phyloP scores from a whole-genome alignment of 2,888 invertebrate genomes.

The Drosophila algonquin region DNA sequence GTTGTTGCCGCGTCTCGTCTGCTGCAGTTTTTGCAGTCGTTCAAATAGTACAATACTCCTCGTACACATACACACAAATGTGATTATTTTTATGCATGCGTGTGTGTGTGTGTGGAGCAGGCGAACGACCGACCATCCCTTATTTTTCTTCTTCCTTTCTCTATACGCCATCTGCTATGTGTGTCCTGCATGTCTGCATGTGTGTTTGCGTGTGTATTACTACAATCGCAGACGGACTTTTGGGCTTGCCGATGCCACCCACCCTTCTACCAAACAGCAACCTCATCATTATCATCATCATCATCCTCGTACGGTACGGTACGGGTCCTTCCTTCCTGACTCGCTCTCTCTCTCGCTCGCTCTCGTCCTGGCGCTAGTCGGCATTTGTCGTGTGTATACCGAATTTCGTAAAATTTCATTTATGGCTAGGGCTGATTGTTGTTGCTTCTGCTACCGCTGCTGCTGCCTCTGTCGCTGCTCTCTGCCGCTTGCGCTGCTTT shows the following conservation, averaged over 20 bases:
- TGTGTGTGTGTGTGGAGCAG: slow-evolving; percentile 40
- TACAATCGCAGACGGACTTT: slow-evolving; percentile 68
- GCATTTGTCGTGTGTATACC: slow-evolving; percentile 78
- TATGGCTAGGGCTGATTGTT: slow-evolving; percentile 67
- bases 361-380: slow-evolving; percentile 49
- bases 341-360: background rate
- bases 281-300: slow-evolving; percentile 33
- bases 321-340: background rate
- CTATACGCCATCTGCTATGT: slow-evolving; percentile 68
- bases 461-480: slow-evolving; percentile 26
- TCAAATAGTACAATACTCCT: slow-evolving; percentile 40
- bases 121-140: slow-evolving; percentile 74
- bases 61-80: slow-evolving; percentile 40
- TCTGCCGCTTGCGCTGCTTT: slow-evolving; percentile 22
- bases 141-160: slow-evolving; percentile 55
- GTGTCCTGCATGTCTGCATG: slow-evolving; percentile 6
- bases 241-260: slow-evolving; percentile 56
- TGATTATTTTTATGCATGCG: slow-evolving; percentile 29
- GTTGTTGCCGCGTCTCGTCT: slow-evolving; percentile 44
- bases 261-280: slow-evolving; percentile 58
- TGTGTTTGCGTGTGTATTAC: slow-evolving; percentile 41
- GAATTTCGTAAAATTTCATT: slow-evolving; percentile 77
- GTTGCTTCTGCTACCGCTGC: slow-evolving; percentile 40
- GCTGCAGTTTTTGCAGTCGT: slow-evolving; percentile 65
- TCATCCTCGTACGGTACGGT: background rate